phyloP scores from a whole-genome alignment of 1,140 invertebrate genomes.

The Bombus confusus region DNA sequence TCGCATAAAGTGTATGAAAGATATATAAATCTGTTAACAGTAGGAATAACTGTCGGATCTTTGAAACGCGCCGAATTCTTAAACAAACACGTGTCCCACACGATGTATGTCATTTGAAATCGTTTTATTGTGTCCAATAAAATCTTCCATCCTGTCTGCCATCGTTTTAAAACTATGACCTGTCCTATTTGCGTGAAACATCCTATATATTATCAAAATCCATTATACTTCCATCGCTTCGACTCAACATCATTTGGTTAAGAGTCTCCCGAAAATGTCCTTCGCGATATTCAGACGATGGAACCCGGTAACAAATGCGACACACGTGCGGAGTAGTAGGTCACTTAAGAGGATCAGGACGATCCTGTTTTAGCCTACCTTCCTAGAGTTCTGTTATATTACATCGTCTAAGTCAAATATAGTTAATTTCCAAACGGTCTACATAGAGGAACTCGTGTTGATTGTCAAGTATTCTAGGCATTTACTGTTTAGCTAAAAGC shows the following conservation, averaged over 20 bases:
- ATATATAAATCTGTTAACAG: no score
- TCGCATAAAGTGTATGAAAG: no score
- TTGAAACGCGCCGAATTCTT: neutral
- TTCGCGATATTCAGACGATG: neutral
- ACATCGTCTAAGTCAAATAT: neutral
- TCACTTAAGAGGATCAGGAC: slow-evolving; percentile 10
- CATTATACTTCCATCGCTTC: neutral
- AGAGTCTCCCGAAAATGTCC: neutral
- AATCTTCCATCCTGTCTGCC: neutral
- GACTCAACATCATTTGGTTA: neutral
- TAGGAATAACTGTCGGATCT: neutral
- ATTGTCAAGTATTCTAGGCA: neutral
- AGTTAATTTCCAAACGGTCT: neutral
- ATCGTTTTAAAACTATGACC: neutral
- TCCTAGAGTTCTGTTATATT: neutral
- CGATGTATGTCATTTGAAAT: neutral
- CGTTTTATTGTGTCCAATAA: neutral
- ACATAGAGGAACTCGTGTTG: neutral
- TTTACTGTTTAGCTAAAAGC: neutral
- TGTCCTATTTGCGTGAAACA: neutral
- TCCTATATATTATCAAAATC: neutral
- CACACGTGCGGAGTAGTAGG: slow-evolving; percentile 1
- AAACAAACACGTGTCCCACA: neutral
- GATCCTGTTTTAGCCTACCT: neutral
- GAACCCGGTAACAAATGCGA: neutral